Evolutionary conservation across 1,140 invertebrate genomes (phyloP), one percentile per base, ranked within the genome.

Genomic region (Drosophila busckii): DNA sequence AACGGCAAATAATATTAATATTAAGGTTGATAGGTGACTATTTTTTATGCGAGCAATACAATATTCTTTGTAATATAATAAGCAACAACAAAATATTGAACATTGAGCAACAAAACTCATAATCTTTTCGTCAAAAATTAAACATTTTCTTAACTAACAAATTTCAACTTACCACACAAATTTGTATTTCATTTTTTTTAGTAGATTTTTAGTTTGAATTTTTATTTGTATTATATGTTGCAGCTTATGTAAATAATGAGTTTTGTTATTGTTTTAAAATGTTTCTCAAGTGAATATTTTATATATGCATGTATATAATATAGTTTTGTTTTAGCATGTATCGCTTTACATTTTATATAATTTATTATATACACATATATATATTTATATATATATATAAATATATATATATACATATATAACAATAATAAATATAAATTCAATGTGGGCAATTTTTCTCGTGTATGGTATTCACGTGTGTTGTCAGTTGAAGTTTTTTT

Each of bases 121-220:
- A 32, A 12, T 29, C 31, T 64, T 70, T 70, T 44, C 40, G 35
- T 22, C 35, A 61, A 45, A 65, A 42, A 35, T 53, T 45, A 58
- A 59, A 46, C 9, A 32, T 69, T 82, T 48, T 44, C 60, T 71
- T 54, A 83, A 83, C 63, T 70, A 86, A 84, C 73, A 85, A 71
- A 80, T 82, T 69, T 61, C 78, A 86, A 86, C 84, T 86, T 86
- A 86, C 84, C 84, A 86, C 84, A 86, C 84, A 86, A 86, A 86
- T 85, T 84, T 85, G 69, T 55, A 66, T 71, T 67, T 80, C 73
- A 70, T 67, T 78, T 80, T 66, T 53, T 65, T 68, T 67, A 70
- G 58, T 80, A 70, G 54, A 56, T 78, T 68, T 70, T 73, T 64
- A 48, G 23, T 61, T 58, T 59, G 48, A 40, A 38, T 62, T 59